These are phyloP conservation scores for Onthophagus sagittarius DNA, from an alignment of 2,888 invertebrate species.

Conservation along the genomic window DNA sequence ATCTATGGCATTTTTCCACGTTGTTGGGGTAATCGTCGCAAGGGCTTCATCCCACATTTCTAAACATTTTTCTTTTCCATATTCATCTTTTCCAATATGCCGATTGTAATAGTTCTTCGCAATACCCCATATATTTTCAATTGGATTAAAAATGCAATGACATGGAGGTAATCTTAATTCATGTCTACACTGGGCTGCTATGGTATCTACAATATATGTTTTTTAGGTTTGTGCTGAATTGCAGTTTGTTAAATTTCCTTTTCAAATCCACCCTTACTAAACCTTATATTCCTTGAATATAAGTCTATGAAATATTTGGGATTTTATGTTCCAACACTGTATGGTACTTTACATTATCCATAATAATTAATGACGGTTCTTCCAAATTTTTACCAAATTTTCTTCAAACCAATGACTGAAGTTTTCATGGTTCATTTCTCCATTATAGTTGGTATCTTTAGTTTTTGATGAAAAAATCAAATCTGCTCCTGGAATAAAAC, in stretches of 20 bases:
- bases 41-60: no score
- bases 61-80: no score
- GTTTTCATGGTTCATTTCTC: conserved; percentile 35
- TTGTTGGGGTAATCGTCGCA: no score
- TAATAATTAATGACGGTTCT: conserved; percentile 25
- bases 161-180: background rate
- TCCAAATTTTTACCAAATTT: conserved; percentile 35
- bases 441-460: conserved; percentile 36
- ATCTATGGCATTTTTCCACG: no score
- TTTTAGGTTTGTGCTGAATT: no score
- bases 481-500: conserved; percentile 14
- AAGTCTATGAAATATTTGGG: background rate
- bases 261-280: no score
- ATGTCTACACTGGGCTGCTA: background rate
- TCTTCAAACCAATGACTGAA: conserved; percentile 25
- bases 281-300: no score
- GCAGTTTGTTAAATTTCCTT: no score
- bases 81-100: no score
- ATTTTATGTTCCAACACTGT: no score
- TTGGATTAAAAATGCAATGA: conserved; percentile 6
- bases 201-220: no score
- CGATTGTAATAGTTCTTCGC: background rate
- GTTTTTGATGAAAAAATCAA: no score
- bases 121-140: conserved; percentile 1
- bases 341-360: conserved; percentile 33